phyloP scores from a whole-genome alignment of 2,888 invertebrate species.

The Polyommatus icarus region DNA sequence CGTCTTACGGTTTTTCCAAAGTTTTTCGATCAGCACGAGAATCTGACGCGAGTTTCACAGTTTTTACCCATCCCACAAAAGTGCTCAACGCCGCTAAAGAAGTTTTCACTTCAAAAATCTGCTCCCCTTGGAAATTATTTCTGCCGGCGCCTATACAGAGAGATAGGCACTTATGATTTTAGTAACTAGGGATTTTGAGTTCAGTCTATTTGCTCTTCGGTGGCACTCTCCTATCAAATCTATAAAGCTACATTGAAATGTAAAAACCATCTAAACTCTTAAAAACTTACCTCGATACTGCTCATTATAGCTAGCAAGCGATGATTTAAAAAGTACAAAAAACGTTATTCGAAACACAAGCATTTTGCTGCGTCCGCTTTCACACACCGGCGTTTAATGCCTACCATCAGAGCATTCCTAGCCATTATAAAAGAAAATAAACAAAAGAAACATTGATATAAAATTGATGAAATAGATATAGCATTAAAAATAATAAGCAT shows the following conservation, averaged over 20 bases:
- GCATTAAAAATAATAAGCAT: not conserved
- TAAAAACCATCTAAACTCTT: not conserved
- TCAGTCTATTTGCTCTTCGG: too few relatives aligned
- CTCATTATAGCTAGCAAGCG: constrained; percentile 39
- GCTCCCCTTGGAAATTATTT: too few relatives aligned
- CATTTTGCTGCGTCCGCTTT: constrained; percentile 21
- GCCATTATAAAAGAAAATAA: constrained; percentile 2
- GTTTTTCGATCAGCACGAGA: too few relatives aligned
- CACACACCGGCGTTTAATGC: not conserved
- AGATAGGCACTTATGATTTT: too few relatives aligned
- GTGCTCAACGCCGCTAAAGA: too few relatives aligned
- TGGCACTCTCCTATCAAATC: too few relatives aligned
- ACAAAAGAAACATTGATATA: constrained; percentile 26
- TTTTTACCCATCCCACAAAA: too few relatives aligned
- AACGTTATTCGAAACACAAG: constrained; percentile 32
- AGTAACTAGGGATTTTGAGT: too few relatives aligned
- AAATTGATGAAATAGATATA: not conserved
- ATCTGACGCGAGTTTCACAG: too few relatives aligned
- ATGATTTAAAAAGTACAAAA: constrained; percentile 43
- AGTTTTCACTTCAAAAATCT: too few relatives aligned
- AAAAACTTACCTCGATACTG: constrained; percentile 18
- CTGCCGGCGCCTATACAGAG: too few relatives aligned
- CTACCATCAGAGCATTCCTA: not conserved
- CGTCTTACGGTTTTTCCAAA: too few relatives aligned
- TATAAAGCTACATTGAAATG: not conserved